Percentiles rank a stretch among this genome's conserved stretches.
Evolutionary conservation across 1,140 invertebrate genomes (phyloP).

Genomic region (Coptotermes formosanus): DNA sequence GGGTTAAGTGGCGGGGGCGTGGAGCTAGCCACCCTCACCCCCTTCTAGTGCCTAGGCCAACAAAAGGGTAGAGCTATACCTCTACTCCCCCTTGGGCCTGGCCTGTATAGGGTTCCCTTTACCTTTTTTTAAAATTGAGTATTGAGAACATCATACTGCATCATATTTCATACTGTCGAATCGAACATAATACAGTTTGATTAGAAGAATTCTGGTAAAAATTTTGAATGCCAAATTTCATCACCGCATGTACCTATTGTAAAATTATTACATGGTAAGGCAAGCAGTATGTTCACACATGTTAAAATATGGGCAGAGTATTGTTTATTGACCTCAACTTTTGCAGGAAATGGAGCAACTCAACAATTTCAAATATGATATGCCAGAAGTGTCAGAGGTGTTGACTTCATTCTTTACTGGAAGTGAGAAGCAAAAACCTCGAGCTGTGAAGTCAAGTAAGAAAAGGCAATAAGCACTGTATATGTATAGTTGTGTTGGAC

Average conservation of each 20-base stretch:
- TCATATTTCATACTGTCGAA: too few relatives aligned
- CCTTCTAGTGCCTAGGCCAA: too few relatives aligned
- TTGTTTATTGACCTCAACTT: neutral
- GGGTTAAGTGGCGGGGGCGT: too few relatives aligned
- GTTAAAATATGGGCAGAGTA: neutral
- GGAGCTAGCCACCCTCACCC: too few relatives aligned
- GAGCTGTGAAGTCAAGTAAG: slow-evolving; percentile 63
- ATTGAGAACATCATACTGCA: too few relatives aligned
- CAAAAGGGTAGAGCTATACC: too few relatives aligned
- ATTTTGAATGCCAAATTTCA: slow-evolving; percentile 17
- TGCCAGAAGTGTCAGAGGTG: slow-evolving; percentile 90
- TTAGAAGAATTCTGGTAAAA: too few relatives aligned
- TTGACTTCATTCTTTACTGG: slow-evolving; percentile 77
- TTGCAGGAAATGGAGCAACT: slow-evolving; percentile 84
- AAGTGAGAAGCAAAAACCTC: slow-evolving; percentile 58
- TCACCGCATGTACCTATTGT: neutral
- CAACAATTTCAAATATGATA: slow-evolving; percentile 76
- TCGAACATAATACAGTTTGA: too few relatives aligned
- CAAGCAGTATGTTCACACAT: neutral
- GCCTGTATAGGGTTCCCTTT: too few relatives aligned
- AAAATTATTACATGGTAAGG: neutral
- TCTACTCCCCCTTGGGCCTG: too few relatives aligned
- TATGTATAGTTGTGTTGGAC: neutral
- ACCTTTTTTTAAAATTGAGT: too few relatives aligned
- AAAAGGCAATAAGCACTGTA: slow-evolving; percentile 58